These are phyloP conservation scores for Rotaria magnacalcarata DNA, from an alignment of 2,888 invertebrate genomes.

Conservation along the genomic window DNA sequence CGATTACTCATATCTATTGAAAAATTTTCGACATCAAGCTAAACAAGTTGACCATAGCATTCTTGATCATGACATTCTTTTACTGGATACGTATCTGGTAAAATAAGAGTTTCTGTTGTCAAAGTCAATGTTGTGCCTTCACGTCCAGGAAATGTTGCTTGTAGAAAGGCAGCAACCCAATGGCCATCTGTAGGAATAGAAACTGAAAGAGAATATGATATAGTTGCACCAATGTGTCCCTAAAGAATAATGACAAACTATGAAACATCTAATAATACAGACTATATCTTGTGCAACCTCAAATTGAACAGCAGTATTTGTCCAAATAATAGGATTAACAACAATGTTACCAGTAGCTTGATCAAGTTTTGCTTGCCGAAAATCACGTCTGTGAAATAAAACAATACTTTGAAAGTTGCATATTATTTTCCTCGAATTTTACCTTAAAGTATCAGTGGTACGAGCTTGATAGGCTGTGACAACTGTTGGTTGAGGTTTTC, in stretches of 20 bases:
- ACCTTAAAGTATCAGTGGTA: constrained; percentile 39
- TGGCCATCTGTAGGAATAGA: constrained; percentile 45
- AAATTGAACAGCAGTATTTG: not conserved
- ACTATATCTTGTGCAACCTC: not conserved
- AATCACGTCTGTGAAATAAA: constrained; percentile 50
- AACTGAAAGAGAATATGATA: not conserved
- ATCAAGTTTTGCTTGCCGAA: constrained; percentile 50
- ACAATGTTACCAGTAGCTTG: constrained; percentile 39
- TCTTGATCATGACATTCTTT: constrained; percentile 50
- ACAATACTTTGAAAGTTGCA: constrained; percentile 22
- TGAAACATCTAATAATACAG: too few relatives aligned
- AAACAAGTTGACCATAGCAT: constrained; percentile 52
- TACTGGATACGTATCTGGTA: constrained; percentile 52
- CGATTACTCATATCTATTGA: too few relatives aligned
- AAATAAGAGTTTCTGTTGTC: constrained; percentile 52
- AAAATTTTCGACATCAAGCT: not conserved
- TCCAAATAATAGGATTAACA: not conserved
- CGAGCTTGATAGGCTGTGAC: constrained; percentile 43
- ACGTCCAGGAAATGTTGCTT: constrained; percentile 51
- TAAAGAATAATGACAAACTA: not conserved
- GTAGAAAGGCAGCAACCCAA: constrained; percentile 48
- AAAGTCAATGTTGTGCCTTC: constrained; percentile 50
- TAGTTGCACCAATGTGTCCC: not conserved
- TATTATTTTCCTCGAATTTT: not conserved
- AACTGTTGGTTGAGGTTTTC: not conserved